Evolutionary conservation across 2,888 invertebrate species (phyloP).

Genomic region (Marronus borbonicus): DNA sequence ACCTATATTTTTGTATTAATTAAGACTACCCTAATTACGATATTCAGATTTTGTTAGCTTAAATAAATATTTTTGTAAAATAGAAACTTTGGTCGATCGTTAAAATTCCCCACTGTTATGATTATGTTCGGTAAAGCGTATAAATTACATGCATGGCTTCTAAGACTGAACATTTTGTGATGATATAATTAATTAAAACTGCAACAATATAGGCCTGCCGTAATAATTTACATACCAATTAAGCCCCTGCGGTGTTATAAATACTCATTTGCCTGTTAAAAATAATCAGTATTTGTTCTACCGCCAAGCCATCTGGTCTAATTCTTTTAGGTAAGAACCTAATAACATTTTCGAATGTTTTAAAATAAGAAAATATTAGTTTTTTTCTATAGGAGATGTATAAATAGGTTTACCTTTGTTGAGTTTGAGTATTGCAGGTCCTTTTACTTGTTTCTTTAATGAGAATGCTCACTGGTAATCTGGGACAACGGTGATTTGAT

Average conservation of each 20-base stretch:
- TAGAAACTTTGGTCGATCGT: constrained; percentile 12
- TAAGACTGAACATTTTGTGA: constrained; percentile 20
- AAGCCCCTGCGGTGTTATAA: constrained; percentile 29
- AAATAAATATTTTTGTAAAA: background rate
- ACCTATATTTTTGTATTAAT: too few species aligned
- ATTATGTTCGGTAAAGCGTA: constrained; percentile 24
- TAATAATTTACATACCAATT: constrained; percentile 41
- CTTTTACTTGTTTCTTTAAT: too few species aligned
- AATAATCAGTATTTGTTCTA: constrained; percentile 26
- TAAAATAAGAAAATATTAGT: too few species aligned
- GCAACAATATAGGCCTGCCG: constrained; percentile 20
- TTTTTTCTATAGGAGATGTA: too few species aligned
- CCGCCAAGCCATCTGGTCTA: constrained; percentile 31
- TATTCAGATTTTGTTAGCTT: too few species aligned
- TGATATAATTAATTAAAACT: constrained; percentile 43
- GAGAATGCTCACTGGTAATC: too few species aligned
- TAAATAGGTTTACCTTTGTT: too few species aligned
- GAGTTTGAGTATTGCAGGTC: too few species aligned
- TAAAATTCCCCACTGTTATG: constrained; percentile 11
- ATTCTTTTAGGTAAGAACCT: constrained; percentile 12
- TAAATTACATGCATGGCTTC: constrained; percentile 41
- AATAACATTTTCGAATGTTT: background rate
- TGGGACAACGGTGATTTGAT: too few species aligned
- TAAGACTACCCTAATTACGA: too few species aligned
- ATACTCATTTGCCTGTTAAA: constrained; percentile 20